Conservation (phyloP, 2,113 vertebrate genomes). For the Panthera tigris region DNA sequence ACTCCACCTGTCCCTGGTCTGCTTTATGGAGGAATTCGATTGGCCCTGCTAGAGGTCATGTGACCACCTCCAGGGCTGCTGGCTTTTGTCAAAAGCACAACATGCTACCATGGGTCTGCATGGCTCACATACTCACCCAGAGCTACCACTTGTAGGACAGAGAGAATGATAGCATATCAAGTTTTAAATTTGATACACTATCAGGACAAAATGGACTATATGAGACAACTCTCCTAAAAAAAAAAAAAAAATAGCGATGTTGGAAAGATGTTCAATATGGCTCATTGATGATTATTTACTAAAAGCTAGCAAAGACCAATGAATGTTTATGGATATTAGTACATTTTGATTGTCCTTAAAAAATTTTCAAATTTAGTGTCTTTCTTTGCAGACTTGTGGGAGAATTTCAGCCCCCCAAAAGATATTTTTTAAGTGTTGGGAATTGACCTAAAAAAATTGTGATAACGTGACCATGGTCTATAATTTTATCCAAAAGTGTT, state of each 20-base stretch:
- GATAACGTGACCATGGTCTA: not conserved
- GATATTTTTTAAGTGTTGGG: not conserved
- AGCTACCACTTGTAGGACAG: too few relatives aligned
- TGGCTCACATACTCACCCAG: rapidly evolving
- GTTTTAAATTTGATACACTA: not conserved
- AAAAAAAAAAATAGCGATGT: not conserved
- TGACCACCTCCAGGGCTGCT: not conserved
- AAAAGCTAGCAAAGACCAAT: not conserved
- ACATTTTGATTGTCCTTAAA: not conserved
- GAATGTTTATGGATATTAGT: not conserved
- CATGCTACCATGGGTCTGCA: rapidly evolving
- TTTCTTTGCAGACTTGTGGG: not conserved
- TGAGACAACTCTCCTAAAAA: not conserved
- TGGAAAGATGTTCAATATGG: not conserved
- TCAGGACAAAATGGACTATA: not conserved
- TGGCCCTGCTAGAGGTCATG: not conserved
- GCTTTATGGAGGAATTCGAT: not conserved
- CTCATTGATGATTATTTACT: not conserved
- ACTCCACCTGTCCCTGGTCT: not conserved
- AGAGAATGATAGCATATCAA: not conserved
- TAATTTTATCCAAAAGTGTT: not conserved
- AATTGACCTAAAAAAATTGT: not conserved
- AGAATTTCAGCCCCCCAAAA: not conserved
- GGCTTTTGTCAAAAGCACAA: not conserved
- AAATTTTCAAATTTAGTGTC: not conserved